Conservation (phyloP, 2,113 vertebrate species). For the Tylochromis polylepis region DNA sequence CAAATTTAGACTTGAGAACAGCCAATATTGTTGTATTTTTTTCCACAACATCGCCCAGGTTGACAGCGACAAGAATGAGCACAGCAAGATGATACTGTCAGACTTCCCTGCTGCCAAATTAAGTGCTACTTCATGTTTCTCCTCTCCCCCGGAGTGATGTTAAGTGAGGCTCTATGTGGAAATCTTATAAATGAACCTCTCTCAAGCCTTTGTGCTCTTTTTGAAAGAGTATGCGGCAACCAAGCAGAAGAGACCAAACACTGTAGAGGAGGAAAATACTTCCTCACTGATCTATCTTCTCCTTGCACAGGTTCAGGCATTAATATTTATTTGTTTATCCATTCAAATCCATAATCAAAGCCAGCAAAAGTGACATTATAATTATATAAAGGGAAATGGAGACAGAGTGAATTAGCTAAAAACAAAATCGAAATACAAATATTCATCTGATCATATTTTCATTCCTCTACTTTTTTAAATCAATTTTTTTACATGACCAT, state of each 20-base stretch:
- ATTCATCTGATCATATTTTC: neutral
- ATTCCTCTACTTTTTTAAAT: neutral
- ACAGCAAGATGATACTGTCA: slow-evolving; percentile 17
- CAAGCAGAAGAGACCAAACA: neutral
- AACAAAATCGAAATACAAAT: fast-evolving
- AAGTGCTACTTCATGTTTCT: slow-evolving; percentile 43
- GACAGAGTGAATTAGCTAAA: neutral
- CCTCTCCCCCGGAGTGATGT: slow-evolving; percentile 6
- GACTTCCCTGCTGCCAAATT: slow-evolving; percentile 8
- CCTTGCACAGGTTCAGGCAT: neutral
- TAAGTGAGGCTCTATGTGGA: slow-evolving; percentile 1
- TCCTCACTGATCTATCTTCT: neutral
- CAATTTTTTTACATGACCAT: neutral
- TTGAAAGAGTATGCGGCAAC: neutral
- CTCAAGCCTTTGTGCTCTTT: neutral
- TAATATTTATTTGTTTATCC: neutral
- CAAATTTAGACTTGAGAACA: neutral
- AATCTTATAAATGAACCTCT: slow-evolving; percentile 11
- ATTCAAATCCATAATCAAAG: neutral
- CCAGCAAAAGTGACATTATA: neutral
- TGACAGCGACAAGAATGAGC: slow-evolving; percentile 1
- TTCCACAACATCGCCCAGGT: slow-evolving; percentile 26
- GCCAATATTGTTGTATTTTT: slow-evolving; percentile 2
- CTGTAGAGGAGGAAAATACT: neutral
- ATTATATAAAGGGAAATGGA: neutral